Percentiles rank a stretch among this genome's conserved stretches.
Evolutionary conservation across 2,888 invertebrate genomes (phyloP).

Genomic region (Psylliodes chrysocephalus): DNA sequence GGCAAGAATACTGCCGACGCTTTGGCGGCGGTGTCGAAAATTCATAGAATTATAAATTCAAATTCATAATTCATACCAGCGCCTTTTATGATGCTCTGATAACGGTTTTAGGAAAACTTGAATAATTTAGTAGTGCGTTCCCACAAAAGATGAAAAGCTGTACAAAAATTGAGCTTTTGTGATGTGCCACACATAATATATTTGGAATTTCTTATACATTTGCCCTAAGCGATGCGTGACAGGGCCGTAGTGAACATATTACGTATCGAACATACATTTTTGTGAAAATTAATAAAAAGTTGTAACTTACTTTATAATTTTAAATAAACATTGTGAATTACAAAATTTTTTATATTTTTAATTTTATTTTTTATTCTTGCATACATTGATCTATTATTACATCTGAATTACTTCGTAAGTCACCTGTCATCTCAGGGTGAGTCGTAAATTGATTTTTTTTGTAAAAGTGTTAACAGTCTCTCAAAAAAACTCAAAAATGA

Average conservation of each 20-base stretch:
- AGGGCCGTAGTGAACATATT: neutral
- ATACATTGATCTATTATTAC: too few relatives aligned
- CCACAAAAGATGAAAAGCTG: slow-evolving; percentile 31
- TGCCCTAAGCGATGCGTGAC: neutral
- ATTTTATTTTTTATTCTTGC: neutral
- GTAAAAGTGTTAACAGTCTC: too few relatives aligned
- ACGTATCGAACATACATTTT: neutral
- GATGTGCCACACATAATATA: slow-evolving; percentile 27
- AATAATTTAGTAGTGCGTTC: slow-evolving; percentile 29
- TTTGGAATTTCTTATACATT: slow-evolving; percentile 21
- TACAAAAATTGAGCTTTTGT: slow-evolving; percentile 32
- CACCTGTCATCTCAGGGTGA: too few relatives aligned
- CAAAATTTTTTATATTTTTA: neutral
- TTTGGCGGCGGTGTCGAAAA: slow-evolving; percentile 19
- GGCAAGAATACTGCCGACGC: neutral
- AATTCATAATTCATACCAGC: slow-evolving; percentile 25
- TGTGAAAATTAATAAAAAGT: neutral
- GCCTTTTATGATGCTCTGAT: slow-evolving; percentile 27
- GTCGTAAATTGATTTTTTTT: too few relatives aligned
- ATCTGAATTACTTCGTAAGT: too few relatives aligned
- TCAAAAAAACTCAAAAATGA: too few relatives aligned
- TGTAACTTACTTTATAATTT: neutral
- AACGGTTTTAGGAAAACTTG: slow-evolving; percentile 27
- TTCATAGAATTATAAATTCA: slow-evolving; percentile 35
- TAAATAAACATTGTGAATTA: neutral